Base-by-base conservation (phyloP, 2,113 vertebrate species). In the Formicarius rufipectus region DNA sequence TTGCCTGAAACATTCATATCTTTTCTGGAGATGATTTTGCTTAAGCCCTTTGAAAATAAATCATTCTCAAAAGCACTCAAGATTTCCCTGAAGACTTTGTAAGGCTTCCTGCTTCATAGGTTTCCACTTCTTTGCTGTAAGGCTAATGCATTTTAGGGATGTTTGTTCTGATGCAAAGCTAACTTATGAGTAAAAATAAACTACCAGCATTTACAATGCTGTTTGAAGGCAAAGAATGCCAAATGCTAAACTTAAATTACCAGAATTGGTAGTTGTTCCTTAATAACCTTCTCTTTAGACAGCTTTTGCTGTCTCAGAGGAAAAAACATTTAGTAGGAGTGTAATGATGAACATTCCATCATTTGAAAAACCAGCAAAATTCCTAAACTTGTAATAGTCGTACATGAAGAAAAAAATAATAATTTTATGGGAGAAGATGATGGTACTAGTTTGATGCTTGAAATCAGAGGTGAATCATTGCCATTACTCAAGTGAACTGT, bases 31-130 rank as follows among this genome's bases (percentile, higher is more conserved):
- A 78, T 96, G 89, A 97, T 97, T 97, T 97, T 91, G 64, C 96
- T 97, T 91, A 95, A 97, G 93, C 53, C 69, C 64, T 97, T 95
- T 96, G 95, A 97, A 98, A 98, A 97, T 96, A 98, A 97, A 97
- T 98, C 90, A 97, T 96, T 92, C 95, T 96, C 96, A 74, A 96
- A 97, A 97, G 97, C 98, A 98, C 97, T 98, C 97, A 98, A 91
- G 82, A 97, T 97, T 97, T 98, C 97, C 97, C 97, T 18, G 24
- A 95, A 97, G 97, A 96, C 95, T 77, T 85, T 50, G 42, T 93
- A 79, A 97, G 89, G 94, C 96, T 98, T 98, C 97, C 95, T 98
- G 96, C 93, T 96, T 93, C 84, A 83, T 89, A 95, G 90, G 93
- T 96, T 97, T 96, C 95, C 81, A 95, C 76, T 97, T 67, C 78